These are phyloP conservation scores for Poicephalus gulielmi DNA, from an alignment of 2,113 vertebrate species.

Conservation along the genomic window DNA sequence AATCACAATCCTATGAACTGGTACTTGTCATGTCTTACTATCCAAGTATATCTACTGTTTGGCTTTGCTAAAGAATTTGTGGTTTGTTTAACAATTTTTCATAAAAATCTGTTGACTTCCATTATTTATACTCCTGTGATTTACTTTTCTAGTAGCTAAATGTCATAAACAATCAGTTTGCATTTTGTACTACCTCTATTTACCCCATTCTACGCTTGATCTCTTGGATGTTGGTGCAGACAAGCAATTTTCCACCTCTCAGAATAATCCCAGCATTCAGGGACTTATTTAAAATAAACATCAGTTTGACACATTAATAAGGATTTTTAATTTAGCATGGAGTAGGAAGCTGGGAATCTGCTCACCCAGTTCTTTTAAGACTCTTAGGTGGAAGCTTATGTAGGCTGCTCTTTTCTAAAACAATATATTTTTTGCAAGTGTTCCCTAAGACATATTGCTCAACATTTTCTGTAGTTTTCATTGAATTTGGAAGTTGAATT, in stretches of 20 bases:
- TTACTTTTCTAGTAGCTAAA: neutral
- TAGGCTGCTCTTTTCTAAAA: neutral
- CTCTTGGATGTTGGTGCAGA: neutral
- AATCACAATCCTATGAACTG: neutral
- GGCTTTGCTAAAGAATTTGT: neutral
- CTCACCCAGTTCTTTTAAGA: neutral
- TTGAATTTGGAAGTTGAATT: neutral
- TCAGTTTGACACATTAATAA: neutral
- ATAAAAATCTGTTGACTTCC: neutral
- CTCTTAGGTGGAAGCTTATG: neutral
- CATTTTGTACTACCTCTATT: neutral
- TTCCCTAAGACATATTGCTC: neutral
- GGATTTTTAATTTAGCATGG: neutral
- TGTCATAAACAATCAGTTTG: neutral
- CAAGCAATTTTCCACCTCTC: neutral
- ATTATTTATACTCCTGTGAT: neutral
- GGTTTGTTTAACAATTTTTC: neutral
- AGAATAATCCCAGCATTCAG: neutral
- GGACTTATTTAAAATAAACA: neutral
- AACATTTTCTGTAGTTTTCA: neutral
- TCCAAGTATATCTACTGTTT: neutral
- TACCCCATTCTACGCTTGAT: neutral
- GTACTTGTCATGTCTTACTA: neutral
- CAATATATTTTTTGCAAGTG: neutral
- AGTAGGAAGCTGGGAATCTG: conserved; percentile 12